Conservation (phyloP, 2,888 invertebrate genomes). For the Antitype chi region DNA sequence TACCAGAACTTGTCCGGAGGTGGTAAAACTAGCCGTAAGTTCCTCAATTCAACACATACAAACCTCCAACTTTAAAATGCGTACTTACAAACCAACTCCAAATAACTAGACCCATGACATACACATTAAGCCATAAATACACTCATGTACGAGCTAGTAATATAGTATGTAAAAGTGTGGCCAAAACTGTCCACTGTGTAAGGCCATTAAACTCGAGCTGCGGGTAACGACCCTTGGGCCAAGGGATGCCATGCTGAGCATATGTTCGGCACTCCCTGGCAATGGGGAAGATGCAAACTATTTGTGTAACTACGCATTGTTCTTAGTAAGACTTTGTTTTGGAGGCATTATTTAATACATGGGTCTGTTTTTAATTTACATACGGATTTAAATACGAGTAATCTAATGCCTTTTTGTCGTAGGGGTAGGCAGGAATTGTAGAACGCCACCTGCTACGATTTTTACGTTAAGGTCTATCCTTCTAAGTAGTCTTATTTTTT, state of each 20-base stretch:
- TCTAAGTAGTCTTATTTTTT: too few species aligned
- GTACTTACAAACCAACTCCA: neutral
- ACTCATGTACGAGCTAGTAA: constrained; percentile 43
- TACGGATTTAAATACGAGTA: neutral
- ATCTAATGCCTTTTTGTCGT: neutral
- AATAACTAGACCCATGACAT: constrained; percentile 37
- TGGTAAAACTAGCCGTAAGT: neutral
- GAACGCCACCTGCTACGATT: neutral
- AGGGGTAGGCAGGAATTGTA: neutral
- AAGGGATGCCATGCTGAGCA: constrained; percentile 38
- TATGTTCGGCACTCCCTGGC: constrained; percentile 28
- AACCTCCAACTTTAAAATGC: neutral
- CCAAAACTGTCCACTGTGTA: constrained; percentile 55
- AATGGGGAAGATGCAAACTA: neutral
- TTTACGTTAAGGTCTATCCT: too few species aligned
- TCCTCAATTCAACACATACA: neutral
- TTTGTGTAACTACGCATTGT: neutral
- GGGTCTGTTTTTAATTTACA: neutral
- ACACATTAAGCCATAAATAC: constrained; percentile 49
- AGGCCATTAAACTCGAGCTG: constrained; percentile 48
- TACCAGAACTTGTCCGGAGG: neutral
- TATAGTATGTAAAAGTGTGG: constrained; percentile 52
- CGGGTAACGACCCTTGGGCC: constrained; percentile 51
- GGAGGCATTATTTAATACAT: neutral
- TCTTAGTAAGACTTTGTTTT: neutral